These are phyloP conservation scores for Neostethus bicornis DNA, from an alignment of 2,797 vertebrate species.

Conservation along the genomic window DNA sequence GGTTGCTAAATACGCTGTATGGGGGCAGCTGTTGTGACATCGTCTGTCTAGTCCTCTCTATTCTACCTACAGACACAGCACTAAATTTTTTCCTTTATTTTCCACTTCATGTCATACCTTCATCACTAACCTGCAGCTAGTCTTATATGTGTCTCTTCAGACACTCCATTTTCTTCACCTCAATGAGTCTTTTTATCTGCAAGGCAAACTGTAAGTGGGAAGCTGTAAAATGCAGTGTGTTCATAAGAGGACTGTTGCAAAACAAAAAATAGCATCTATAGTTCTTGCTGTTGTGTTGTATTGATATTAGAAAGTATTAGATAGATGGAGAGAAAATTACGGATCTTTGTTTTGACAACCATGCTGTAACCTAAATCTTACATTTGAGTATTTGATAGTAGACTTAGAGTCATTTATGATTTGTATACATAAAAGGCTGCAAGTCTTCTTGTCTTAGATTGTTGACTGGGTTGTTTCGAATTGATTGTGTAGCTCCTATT, in stretches of 20 bases:
- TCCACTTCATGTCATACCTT: conserved; percentile 53
- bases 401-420: neutral
- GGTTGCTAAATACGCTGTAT: conserved; percentile 70
- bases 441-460: neutral
- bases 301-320: neutral
- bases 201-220: conserved; percentile 33
- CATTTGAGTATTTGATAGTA: neutral
- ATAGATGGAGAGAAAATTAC: neutral
- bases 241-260: conserved; percentile 8
- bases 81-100: conserved; percentile 56
- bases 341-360: neutral
- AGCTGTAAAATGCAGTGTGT: conserved; percentile 24
- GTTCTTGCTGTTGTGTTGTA: neutral
- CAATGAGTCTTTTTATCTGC: conserved; percentile 42
- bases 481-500: no score
- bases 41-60: conserved; percentile 62
- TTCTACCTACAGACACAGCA: conserved; percentile 51
- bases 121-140: conserved; percentile 59
- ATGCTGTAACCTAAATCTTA: neutral
- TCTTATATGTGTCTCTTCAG: conserved; percentile 58
- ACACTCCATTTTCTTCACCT: conserved; percentile 49
- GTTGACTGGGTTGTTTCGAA: neutral
- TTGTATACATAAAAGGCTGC: neutral
- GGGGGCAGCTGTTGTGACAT: conserved; percentile 61
- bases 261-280: neutral